A percentile compares a stretch with the other conserved stretches of the same genome.
phyloP scores from a whole-genome alignment of 1,140 invertebrate genomes.

The Heliconius nattereri region DNA sequence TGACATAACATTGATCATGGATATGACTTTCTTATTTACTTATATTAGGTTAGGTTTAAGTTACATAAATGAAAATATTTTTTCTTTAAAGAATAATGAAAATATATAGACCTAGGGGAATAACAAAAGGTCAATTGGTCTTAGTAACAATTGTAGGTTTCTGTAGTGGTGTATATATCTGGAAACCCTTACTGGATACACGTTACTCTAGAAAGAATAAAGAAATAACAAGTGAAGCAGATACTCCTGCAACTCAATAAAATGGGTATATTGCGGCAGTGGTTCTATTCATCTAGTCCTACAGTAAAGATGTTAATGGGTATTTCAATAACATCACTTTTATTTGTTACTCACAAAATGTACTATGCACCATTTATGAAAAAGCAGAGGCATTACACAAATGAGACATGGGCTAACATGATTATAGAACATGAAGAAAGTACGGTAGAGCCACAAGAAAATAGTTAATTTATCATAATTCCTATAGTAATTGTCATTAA shows the following conservation, averaged over 20 bases:
- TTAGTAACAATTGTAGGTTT: slow-evolving; percentile 72
- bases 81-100: slow-evolving; percentile 15
- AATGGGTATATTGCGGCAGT: slow-evolving; percentile 47
- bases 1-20: background rate
- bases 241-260: slow-evolving; percentile 41
- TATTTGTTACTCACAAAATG: slow-evolving; percentile 50
- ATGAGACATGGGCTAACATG: slow-evolving; percentile 66
- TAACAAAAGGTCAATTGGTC: slow-evolving; percentile 68
- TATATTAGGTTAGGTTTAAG: slow-evolving; percentile 12
- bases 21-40: slow-evolving; percentile 9
- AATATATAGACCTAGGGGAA: slow-evolving; percentile 63
- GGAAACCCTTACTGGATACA: slow-evolving; percentile 73
- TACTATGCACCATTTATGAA: slow-evolving; percentile 56
- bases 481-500: background rate
- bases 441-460: slow-evolving; percentile 22
- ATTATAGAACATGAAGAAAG: slow-evolving; percentile 67
- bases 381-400: slow-evolving; percentile 46
- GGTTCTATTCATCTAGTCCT: slow-evolving; percentile 55
- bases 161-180: slow-evolving; percentile 77
- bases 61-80: slow-evolving; percentile 4
- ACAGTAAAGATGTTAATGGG: slow-evolving; percentile 64
- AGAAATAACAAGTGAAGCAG: slow-evolving; percentile 31
- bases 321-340: slow-evolving; percentile 55
- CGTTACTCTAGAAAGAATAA: slow-evolving; percentile 48
- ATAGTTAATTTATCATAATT: background rate